Evolutionary conservation across 2,797 vertebrate species (phyloP).

Genomic region (Calcarius lapponicus): DNA sequence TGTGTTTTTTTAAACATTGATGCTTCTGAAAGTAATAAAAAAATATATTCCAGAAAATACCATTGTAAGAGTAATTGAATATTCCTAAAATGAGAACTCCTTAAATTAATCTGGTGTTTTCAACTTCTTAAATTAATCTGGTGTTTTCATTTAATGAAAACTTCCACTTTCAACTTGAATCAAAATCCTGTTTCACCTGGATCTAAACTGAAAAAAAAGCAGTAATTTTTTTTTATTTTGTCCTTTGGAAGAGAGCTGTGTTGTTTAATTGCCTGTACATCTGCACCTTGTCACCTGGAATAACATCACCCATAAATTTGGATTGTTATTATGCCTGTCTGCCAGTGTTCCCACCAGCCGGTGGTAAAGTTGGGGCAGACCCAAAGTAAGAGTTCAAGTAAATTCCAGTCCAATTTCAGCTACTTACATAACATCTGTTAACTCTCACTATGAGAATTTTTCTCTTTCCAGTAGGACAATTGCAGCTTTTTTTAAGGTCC

Average conservation of each 20-base stretch:
- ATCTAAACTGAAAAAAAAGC: background rate
- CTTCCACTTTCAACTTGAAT: background rate
- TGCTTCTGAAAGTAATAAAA: background rate
- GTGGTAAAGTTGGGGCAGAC: background rate
- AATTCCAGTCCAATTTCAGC: background rate
- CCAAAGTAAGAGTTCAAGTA: background rate
- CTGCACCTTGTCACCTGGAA: background rate
- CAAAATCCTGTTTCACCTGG: background rate
- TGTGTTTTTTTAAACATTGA: background rate
- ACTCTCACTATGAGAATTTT: background rate
- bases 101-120: background rate
- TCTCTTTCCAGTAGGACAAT: fast-evolving
- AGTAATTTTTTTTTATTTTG: background rate
- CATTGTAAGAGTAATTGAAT: background rate
- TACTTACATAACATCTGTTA: fast-evolving
- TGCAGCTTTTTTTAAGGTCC: background rate
- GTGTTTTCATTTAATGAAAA: background rate
- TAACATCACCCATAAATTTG: background rate
- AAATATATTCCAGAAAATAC: background rate
- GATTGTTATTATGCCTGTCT: background rate
- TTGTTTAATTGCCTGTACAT: background rate
- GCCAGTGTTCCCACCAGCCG: background rate
- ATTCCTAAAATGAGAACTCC: background rate
- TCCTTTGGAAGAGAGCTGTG: background rate
- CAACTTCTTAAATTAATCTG: background rate